Percentiles rank a stretch among this genome's conserved stretches.
These are phyloP conservation scores for Calidris pugnax DNA, from an alignment of 2,113 vertebrate genomes.

Conservation along the genomic window DNA sequence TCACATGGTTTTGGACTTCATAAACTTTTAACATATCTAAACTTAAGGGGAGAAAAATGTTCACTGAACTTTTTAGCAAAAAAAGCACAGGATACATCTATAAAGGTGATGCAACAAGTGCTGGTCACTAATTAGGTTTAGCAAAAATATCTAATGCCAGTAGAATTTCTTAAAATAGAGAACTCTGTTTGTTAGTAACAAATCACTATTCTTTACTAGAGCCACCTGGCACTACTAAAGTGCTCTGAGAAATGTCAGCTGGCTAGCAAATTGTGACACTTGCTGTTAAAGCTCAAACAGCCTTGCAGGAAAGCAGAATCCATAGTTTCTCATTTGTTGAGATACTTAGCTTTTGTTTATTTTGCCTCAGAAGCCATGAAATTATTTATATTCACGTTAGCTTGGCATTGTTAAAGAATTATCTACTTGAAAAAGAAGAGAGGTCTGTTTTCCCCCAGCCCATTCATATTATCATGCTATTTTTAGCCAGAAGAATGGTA, in stretches of 20 bases:
- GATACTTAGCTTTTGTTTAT: not conserved
- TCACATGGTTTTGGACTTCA: not conserved
- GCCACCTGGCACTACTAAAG: not conserved
- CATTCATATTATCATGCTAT: not conserved
- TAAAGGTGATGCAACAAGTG: not conserved
- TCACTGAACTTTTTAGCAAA: not conserved
- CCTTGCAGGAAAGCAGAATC: not conserved
- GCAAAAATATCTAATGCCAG: not conserved
- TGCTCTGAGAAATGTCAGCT: slow-evolving; percentile 41
- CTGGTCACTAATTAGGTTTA: not conserved
- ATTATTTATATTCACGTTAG: not conserved
- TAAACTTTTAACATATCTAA: not conserved
- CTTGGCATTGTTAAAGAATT: not conserved
- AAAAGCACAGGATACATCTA: not conserved
- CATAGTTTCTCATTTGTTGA: not conserved
- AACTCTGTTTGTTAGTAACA: not conserved
- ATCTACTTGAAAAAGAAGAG: not conserved
- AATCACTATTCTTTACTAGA: slow-evolving; percentile 29
- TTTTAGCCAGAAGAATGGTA: not conserved
- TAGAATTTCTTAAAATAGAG: not conserved
- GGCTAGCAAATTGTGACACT: slow-evolving; percentile 10
- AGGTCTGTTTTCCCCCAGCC: not conserved
- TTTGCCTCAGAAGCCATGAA: not conserved
- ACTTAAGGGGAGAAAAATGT: not conserved
- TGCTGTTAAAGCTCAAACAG: slow-evolving; percentile 3